phyloP scores from a whole-genome alignment of 1,140 invertebrate genomes.

The Zaprionus davidi region DNA sequence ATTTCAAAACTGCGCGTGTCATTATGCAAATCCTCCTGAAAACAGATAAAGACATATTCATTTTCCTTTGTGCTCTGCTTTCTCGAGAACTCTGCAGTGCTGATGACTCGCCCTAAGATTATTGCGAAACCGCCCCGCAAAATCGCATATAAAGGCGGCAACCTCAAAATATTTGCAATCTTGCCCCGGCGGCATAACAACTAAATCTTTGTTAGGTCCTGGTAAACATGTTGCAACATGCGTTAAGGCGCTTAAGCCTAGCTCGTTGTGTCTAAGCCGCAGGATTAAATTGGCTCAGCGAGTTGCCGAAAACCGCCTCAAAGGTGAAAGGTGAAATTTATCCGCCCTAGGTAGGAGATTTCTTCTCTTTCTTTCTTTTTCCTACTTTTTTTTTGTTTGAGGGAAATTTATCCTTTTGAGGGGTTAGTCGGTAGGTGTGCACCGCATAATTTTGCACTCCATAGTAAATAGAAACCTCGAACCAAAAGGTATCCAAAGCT shows the following conservation, averaged over 20 bases:
- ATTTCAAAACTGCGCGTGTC: not conserved
- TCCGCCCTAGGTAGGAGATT: not conserved
- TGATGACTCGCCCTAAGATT: constrained; percentile 47
- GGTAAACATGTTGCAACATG: constrained; percentile 70
- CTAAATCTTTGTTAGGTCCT: constrained; percentile 50
- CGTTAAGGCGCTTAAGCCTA: constrained; percentile 61
- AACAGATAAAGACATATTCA: constrained; percentile 31
- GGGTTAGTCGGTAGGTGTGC: constrained; percentile 30
- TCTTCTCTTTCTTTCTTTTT: constrained; percentile 3
- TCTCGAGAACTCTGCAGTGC: constrained; percentile 41
- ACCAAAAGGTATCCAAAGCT: constrained; percentile 20
- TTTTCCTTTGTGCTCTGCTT: constrained; percentile 12
- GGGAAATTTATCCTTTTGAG: constrained; percentile 63
- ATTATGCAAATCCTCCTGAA: not conserved
- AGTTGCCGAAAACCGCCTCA: constrained; percentile 35
- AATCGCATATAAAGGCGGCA: constrained; percentile 46
- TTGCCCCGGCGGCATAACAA: constrained; percentile 33
- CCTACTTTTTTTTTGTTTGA: constrained; percentile 1
- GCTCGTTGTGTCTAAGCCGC: constrained; percentile 65
- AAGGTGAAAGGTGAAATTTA: constrained; percentile 62
- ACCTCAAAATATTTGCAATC: constrained; percentile 68
- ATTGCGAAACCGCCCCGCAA: constrained; percentile 49
- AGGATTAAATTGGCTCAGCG: constrained; percentile 73
- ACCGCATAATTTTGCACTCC: constrained; percentile 71
- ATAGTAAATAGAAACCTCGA: constrained; percentile 57